Percentiles rank a stretch among this genome's conserved stretches.
These are phyloP conservation scores for Rhinoderma darwinii DNA, from an alignment of 2,113 vertebrate genomes.

Conservation along the genomic window DNA sequence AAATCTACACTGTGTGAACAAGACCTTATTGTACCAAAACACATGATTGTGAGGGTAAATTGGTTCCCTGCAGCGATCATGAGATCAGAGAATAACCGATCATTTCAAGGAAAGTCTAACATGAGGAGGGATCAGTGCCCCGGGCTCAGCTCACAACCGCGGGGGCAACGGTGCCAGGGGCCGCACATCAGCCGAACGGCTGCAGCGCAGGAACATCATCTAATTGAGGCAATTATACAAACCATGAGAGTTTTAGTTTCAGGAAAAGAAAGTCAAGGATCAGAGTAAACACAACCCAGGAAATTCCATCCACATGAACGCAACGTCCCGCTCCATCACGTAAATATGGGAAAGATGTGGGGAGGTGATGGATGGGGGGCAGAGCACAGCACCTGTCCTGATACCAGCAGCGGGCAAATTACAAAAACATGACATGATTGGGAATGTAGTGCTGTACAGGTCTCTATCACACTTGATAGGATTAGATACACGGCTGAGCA, in stretches of 20 bases:
- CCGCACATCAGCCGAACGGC: not conserved
- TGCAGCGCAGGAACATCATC: not conserved
- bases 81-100: not conserved
- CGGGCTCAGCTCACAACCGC: not conserved
- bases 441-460: too few relatives aligned
- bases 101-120: not conserved
- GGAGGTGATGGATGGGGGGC: not conserved
- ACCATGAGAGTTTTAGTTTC: not conserved
- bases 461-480: not conserved
- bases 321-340: not conserved
- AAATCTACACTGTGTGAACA: too few relatives aligned
- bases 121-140: not conserved
- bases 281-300: conserved; percentile 18
- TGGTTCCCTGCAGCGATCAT: too few relatives aligned
- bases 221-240: conserved; percentile 39
- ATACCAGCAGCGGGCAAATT: too few relatives aligned
- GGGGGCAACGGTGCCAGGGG: not conserved
- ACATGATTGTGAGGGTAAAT: too few relatives aligned
- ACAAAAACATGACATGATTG: too few relatives aligned
- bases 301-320: conserved; percentile 46
- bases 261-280: conserved; percentile 16
- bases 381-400: not conserved
- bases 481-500: not conserved
- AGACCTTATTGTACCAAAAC: too few relatives aligned
- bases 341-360: not conserved